Conservation (phyloP, 1,140 invertebrate species). For the Calephelis virginiensis region DNA sequence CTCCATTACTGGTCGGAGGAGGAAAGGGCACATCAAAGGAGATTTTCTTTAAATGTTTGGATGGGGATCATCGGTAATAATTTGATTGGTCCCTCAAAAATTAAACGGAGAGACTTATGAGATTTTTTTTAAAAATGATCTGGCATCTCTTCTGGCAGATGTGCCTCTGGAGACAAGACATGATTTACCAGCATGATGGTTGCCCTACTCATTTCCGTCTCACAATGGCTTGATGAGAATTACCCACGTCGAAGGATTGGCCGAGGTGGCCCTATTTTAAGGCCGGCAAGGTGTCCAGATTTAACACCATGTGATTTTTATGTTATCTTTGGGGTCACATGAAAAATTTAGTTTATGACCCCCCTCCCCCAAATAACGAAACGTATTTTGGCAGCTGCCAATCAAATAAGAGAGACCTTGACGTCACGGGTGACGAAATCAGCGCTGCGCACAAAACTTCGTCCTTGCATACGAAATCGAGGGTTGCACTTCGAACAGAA, state of each 20-base stretch:
- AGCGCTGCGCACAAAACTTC: background rate
- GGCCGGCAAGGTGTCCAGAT: too few species aligned
- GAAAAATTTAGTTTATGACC: too few species aligned
- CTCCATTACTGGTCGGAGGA: conserved; percentile 50
- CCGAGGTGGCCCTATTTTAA: background rate
- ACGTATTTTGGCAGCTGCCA: background rate
- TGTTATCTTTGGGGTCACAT: too few species aligned
- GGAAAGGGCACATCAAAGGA: conserved; percentile 39
- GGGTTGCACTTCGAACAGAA: background rate
- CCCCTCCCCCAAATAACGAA: too few species aligned
- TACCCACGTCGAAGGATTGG: conserved; percentile 12
- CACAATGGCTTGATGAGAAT: background rate
- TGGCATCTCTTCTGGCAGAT: conserved; percentile 44
- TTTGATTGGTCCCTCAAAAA: conserved; percentile 47
- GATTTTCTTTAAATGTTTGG: conserved; percentile 56
- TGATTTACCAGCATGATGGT: conserved; percentile 51
- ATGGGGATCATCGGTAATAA: conserved; percentile 47
- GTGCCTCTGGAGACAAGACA: conserved; percentile 28
- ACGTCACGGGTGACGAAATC: background rate
- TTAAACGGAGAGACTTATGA: conserved; percentile 44
- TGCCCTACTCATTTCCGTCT: conserved; percentile 21
- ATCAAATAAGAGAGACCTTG: background rate
- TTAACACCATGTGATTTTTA: too few species aligned
- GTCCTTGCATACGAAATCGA: background rate
- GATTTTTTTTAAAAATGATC: conserved; percentile 39